Percentiles rank a stretch among this genome's conserved stretches.
Evolutionary conservation across 2,113 vertebrate species (phyloP).

Genomic region (Ammodytes marinus): DNA sequence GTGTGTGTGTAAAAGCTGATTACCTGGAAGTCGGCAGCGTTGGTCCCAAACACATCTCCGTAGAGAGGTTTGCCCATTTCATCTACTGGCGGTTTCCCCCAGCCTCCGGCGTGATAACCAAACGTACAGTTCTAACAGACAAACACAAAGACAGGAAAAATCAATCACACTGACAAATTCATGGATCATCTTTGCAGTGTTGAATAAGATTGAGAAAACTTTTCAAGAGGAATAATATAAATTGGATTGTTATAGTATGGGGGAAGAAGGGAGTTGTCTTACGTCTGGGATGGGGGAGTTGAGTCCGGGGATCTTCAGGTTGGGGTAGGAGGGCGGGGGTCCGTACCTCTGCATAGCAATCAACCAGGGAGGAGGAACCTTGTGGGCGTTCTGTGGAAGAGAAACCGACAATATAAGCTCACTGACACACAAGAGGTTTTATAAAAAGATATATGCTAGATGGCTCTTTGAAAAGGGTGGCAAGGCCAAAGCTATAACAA

Average conservation of each 20-base stretch:
- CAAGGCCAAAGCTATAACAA: background rate
- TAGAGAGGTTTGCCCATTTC: constrained; percentile 94
- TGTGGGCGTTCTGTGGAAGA: constrained; percentile 89
- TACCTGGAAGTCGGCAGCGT: constrained; percentile 91
- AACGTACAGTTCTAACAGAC: constrained; percentile 90
- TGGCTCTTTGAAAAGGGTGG: background rate
- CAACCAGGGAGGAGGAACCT: constrained; percentile 94
- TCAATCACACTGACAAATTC: background rate
- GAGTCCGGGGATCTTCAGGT: constrained; percentile 92
- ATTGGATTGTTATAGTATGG: background rate
- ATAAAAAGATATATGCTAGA: background rate
- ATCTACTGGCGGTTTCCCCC: constrained; percentile 94
- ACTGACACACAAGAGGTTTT: background rate
- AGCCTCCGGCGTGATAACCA: constrained; percentile 93
- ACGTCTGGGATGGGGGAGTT: constrained; percentile 94
- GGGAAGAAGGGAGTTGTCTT: background rate
- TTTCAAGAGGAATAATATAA: background rate
- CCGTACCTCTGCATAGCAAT: constrained; percentile 95
- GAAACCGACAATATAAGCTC: background rate
- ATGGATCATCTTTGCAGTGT: background rate
- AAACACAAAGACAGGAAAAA: background rate
- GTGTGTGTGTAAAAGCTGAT: constrained; percentile 29
- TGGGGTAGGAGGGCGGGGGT: constrained; percentile 93
- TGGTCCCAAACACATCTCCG: constrained; percentile 94
- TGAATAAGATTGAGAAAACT: background rate